phyloP scores from a whole-genome alignment of 2,113 vertebrate species.

The Poicephalus gulielmi region DNA sequence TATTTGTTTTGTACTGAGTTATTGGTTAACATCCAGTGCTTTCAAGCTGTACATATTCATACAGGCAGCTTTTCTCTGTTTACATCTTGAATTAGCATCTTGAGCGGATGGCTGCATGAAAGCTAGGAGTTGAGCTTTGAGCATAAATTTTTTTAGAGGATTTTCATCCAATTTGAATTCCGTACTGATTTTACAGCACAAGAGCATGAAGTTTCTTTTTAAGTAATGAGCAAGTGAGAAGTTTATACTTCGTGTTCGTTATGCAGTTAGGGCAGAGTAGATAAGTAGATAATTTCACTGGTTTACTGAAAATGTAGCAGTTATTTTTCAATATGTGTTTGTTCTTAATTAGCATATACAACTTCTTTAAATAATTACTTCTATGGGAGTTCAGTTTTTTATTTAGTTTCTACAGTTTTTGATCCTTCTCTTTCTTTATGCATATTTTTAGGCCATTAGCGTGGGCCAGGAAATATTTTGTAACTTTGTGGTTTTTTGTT shows the following conservation, averaged over 20 bases:
- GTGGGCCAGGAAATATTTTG: not conserved
- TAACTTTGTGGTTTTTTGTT: not conserved
- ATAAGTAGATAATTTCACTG: not conserved
- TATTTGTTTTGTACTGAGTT: not conserved
- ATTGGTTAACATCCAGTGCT: not conserved
- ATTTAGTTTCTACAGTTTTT: not conserved
- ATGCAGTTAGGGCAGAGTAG: not conserved
- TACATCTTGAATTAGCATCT: not conserved
- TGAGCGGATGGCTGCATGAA: not conserved
- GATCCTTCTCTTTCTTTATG: not conserved
- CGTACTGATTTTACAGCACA: not conserved
- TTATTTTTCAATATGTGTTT: not conserved
- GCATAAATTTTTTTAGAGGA: not conserved
- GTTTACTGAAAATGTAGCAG: not conserved
- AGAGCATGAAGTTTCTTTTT: not conserved
- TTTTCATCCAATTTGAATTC: not conserved
- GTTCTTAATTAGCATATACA: not conserved
- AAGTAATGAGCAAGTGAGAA: not conserved
- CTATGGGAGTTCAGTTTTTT: not conserved
- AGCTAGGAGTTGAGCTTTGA: not conserved
- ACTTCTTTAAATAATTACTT: conserved; percentile 3
- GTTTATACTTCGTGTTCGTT: not conserved
- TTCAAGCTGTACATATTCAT: fast-evolving
- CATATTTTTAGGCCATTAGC: not conserved
- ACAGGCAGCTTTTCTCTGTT: not conserved